Percentiles rank a stretch among this genome's conserved stretches.
These are phyloP conservation scores for Arctocebus calabarensis DNA, from an alignment of 2,797 vertebrate genomes.

Conservation along the genomic window DNA sequence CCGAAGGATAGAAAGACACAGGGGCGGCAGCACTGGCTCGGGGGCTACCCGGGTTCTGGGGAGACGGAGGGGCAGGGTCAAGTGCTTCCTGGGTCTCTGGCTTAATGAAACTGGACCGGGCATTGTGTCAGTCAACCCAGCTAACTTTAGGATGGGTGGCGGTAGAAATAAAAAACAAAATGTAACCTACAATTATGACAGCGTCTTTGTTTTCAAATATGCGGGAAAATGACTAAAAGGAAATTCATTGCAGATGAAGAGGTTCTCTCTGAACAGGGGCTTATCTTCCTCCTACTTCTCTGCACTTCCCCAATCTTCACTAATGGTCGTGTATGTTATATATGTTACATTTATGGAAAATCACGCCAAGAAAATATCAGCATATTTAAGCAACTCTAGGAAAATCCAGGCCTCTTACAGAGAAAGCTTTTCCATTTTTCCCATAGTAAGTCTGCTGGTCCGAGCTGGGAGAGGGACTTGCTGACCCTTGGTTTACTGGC, in stretches of 20 bases:
- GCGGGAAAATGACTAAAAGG: background rate
- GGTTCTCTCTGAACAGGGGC: background rate
- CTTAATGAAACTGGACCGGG: background rate
- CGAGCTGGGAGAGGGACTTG: background rate
- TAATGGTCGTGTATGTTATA: too few species aligned
- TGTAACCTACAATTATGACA: accelerated
- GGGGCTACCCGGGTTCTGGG: background rate
- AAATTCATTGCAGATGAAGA: background rate
- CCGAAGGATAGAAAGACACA: background rate
- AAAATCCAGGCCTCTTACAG: background rate
- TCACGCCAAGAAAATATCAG: background rate
- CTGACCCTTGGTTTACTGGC: background rate
- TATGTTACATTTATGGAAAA: background rate
- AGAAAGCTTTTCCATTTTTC: background rate
- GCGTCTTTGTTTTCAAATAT: background rate
- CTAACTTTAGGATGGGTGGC: background rate
- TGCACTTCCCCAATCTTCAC: background rate
- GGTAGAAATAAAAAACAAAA: background rate
- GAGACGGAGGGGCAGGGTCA: background rate
- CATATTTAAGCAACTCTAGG: background rate
- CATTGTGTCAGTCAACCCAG: accelerated
- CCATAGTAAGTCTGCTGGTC: background rate
- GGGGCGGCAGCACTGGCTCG: background rate
- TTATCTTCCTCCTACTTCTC: background rate
- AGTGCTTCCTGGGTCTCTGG: accelerated